Evolutionary conservation across 2,797 vertebrate genomes (phyloP), one percentile per base, ranked within the genome.

Genomic region (Trematomus bernacchii): DNA sequence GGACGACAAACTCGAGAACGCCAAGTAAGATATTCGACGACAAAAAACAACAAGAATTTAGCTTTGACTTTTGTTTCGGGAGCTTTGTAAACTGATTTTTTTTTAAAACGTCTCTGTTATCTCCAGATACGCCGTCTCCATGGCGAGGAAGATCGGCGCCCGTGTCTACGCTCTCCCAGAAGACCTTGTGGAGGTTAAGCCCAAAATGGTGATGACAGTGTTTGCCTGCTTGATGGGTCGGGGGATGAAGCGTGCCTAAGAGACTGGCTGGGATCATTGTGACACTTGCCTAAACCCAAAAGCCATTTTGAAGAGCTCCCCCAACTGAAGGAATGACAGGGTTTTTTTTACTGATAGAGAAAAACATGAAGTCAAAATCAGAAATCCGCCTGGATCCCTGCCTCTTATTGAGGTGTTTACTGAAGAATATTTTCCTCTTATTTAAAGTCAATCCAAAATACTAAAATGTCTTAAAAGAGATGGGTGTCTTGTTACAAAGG

Each of bases 161-260:
- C 95, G 97, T 9, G 97, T 99, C 55, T 99, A 99, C 0, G 98
- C 98, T 64, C 97, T 99, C 46, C 98, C 98, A 0, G 98, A 99
- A 48, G 98, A 99, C 82, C 96, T 99, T 0, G 95, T 99, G 87
- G 98, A 99, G 89, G 98, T 99, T 86, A 99, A 98, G 82, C 97
- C 97, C 80, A 99, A 99, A 94, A 98, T 99, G 98, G 98, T 99
- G 91, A 98, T 99, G 98, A 99, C 97, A 0, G 97, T 99, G 85
- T 99, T 99, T 78, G 98, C 98, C 46, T 99, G 98, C 89, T 94
- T 99, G 95, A 99, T 99, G 98, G 98, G 97, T 72, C 94, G 98
- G 83, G 98, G 98, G 77, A 97, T 99, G 97, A 99, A 99, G 90
- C 90, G 93, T 82, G 96, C 91, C 71, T 99, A 97, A 95, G 70